phyloP scores from a whole-genome alignment of 2,797 vertebrate species.

The Hybognathus amarus region DNA sequence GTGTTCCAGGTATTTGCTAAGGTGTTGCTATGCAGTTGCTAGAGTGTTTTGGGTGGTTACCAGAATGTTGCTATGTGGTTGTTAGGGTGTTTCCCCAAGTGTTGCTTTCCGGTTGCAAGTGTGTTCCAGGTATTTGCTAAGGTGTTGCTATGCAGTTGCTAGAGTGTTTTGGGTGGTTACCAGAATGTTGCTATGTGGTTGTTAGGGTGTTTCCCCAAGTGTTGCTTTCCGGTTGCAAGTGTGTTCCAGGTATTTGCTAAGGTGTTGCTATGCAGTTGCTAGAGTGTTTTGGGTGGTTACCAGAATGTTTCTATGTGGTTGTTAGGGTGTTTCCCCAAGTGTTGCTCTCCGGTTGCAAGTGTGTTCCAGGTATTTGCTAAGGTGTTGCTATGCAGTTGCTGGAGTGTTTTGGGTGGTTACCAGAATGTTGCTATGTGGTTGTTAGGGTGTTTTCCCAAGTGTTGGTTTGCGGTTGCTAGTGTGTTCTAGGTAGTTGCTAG shows the following conservation, averaged over 20 bases:
- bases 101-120: not conserved
- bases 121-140: too few relatives aligned
- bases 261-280: too few relatives aligned
- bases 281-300: not conserved
- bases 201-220: not conserved
- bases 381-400: not conserved
- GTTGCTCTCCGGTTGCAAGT: too few relatives aligned
- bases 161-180: not conserved
- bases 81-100: not conserved
- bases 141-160: not conserved
- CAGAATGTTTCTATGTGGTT: too few relatives aligned
- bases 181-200: too few relatives aligned
- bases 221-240: not conserved
- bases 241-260: too few relatives aligned
- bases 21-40: not conserved
- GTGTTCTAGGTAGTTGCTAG: not conserved
- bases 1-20: not conserved
- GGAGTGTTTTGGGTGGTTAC: too few relatives aligned
- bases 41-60: not conserved
- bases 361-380: too few relatives aligned
- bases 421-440: too few relatives aligned
- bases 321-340: too few relatives aligned
- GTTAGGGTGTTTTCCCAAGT: too few relatives aligned
- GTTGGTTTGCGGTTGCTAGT: not conserved
- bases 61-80: not conserved